These are phyloP conservation scores for Troides aeacus DNA, from an alignment of 2,888 invertebrate species.

Conservation along the genomic window DNA sequence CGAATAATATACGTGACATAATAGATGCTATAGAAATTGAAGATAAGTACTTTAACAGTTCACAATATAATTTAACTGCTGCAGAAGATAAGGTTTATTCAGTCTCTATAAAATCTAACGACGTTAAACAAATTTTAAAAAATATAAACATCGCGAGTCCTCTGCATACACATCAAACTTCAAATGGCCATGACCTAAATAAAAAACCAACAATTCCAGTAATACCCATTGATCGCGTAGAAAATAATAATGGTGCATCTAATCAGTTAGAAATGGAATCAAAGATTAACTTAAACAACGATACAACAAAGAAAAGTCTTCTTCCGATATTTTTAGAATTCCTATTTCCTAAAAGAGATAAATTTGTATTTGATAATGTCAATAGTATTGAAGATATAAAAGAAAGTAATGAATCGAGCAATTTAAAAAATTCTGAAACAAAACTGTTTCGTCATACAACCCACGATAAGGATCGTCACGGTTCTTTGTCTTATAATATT, in stretches of 20 bases:
- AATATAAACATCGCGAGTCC: constrained; percentile 8
- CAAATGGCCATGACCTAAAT: constrained; percentile 1
- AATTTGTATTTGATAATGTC: constrained; percentile 29
- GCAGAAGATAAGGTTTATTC: constrained; percentile 46
- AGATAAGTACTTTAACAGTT: constrained; percentile 36
- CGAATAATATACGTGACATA: constrained; percentile 69
- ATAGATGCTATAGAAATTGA: constrained; percentile 59
- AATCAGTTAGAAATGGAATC: constrained; percentile 5
- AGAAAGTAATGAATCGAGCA: constrained; percentile 4
- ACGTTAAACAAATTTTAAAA: background rate
- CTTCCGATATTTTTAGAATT: constrained; percentile 57
- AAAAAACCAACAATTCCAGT: constrained; percentile 14
- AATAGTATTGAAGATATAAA: constrained; percentile 35
- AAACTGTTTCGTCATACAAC: background rate
- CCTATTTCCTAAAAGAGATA: constrained; percentile 47
- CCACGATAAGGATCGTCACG: constrained; percentile 33
- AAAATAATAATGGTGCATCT: constrained; percentile 8
- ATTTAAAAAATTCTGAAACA: constrained; percentile 1
- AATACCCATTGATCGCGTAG: constrained; percentile 7
- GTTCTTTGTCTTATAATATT: background rate
- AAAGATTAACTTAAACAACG: constrained; percentile 15
- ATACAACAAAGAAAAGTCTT: constrained; percentile 37
- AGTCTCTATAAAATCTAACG: background rate
- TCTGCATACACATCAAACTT: constrained; percentile 10
- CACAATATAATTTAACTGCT: constrained; percentile 48